Evolutionary conservation across 2,797 vertebrate species (phyloP).

Genomic region (Leptoclinus maculatus): DNA sequence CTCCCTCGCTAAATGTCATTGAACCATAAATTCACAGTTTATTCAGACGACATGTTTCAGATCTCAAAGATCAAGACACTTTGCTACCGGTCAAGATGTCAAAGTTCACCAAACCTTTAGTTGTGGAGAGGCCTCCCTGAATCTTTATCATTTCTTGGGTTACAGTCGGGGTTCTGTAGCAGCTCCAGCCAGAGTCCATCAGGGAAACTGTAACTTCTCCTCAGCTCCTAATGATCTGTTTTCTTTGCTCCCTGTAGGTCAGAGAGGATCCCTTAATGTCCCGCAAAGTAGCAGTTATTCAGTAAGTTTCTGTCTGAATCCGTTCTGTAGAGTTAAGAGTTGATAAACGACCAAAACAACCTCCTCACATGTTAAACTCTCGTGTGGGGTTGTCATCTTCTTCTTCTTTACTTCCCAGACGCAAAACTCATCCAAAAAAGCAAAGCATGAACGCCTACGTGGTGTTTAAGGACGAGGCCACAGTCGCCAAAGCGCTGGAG

Average conservation of each 20-base stretch:
- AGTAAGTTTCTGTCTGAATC: conserved; percentile 58
- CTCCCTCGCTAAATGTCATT: neutral
- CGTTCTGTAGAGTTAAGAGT: too few relatives aligned
- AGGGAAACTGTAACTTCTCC: neutral
- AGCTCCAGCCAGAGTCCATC: neutral
- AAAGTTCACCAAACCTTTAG: neutral
- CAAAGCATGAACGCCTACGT: conserved; percentile 94
- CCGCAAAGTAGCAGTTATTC: conserved; percentile 91
- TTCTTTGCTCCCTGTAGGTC: conserved; percentile 81
- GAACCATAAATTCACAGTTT: neutral
- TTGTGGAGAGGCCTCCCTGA: neutral
- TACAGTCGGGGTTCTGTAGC: too few relatives aligned
- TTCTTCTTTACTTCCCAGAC: conserved; percentile 78
- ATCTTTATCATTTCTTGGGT: neutral
- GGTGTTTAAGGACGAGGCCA: conserved; percentile 88
- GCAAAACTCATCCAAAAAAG: conserved; percentile 88
- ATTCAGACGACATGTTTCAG: neutral
- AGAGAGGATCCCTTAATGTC: conserved; percentile 89
- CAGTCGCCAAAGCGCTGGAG: conserved; percentile 84
- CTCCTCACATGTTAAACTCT: neutral
- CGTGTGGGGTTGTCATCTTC: neutral
- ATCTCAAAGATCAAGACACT: neutral
- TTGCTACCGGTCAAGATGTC: neutral
- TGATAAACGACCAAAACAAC: accelerated
- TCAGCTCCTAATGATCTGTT: neutral